phyloP scores from a whole-genome alignment of 2,888 invertebrate genomes.

The Oligia latruncula region DNA sequence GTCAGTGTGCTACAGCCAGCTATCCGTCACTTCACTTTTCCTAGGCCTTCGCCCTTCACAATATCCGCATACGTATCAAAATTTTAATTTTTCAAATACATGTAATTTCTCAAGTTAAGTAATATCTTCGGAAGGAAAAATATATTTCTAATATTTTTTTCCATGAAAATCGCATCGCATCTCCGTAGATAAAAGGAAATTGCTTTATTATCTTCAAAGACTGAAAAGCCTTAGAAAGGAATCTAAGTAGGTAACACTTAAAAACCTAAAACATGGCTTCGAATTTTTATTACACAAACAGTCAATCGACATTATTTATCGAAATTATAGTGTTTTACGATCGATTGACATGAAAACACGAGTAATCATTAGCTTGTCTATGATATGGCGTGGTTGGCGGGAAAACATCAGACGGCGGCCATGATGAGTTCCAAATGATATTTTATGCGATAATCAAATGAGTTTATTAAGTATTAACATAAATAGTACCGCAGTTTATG shows the following conservation, averaged over 20 bases:
- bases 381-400: slow-evolving; percentile 49
- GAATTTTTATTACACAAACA: slow-evolving; percentile 55
- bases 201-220: background rate
- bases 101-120: background rate
- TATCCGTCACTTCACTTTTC: background rate
- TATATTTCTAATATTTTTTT: background rate
- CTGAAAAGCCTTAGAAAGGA: background rate
- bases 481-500: slow-evolving; percentile 67
- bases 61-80: background rate
- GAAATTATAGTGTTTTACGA: slow-evolving; percentile 61
- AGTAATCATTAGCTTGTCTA: slow-evolving; percentile 55
- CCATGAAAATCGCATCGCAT: background rate
- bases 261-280: slow-evolving; percentile 12
- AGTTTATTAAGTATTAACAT: slow-evolving; percentile 64
- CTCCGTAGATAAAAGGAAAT: background rate
- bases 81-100: background rate
- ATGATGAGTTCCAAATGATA: slow-evolving; percentile 62
- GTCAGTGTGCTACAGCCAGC: background rate
- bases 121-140: background rate
- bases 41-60: background rate
- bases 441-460: slow-evolving; percentile 66
- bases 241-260: slow-evolving; percentile 1
- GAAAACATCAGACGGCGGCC: slow-evolving; percentile 53
- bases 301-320: slow-evolving; percentile 52
- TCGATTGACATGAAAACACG: slow-evolving; percentile 58